Evolutionary conservation across 2,113 vertebrate species (phyloP).

Genomic region (Triplophysa siluroides): DNA sequence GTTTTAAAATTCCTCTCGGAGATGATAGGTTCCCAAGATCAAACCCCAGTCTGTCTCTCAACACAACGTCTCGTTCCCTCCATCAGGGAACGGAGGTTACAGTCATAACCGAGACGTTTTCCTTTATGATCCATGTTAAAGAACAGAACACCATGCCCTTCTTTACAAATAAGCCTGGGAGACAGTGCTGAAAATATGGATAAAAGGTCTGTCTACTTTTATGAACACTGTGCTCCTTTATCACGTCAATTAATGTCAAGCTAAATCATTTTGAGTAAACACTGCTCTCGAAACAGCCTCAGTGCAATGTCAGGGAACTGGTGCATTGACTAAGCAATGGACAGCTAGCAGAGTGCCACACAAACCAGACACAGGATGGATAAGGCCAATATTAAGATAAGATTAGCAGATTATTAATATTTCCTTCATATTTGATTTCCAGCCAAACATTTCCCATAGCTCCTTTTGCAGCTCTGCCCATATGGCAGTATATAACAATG

Average conservation of each 20-base stretch:
- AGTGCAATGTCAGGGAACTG: conserved; percentile 27
- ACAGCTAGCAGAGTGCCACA: conserved; percentile 18
- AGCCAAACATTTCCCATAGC: conserved; percentile 14
- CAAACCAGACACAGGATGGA: conserved; percentile 46
- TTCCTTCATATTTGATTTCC: conserved; percentile 20
- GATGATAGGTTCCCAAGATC: too few species aligned
- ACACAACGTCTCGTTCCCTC: too few species aligned
- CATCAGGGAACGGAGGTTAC: too few species aligned
- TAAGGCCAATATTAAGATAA: conserved; percentile 19
- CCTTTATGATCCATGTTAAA: not conserved
- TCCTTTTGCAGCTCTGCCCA: conserved; percentile 4
- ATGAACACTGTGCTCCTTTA: conserved; percentile 42
- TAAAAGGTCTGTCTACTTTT: conserved; percentile 31
- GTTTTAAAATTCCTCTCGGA: too few species aligned
- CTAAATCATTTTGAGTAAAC: conserved; percentile 56
- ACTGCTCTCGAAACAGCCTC: conserved; percentile 35
- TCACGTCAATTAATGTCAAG: conserved; percentile 53
- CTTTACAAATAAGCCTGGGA: conserved; percentile 24
- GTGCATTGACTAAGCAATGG: not conserved
- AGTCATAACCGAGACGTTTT: too few species aligned
- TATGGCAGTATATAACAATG: not conserved
- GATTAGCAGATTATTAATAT: conserved; percentile 5
- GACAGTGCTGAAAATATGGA: conserved; percentile 33
- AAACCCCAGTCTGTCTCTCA: too few species aligned
- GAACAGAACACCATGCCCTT: conserved; percentile 1